These are phyloP conservation scores for Lathamus discolor DNA, from an alignment of 2,113 vertebrate species.

Conservation along the genomic window DNA sequence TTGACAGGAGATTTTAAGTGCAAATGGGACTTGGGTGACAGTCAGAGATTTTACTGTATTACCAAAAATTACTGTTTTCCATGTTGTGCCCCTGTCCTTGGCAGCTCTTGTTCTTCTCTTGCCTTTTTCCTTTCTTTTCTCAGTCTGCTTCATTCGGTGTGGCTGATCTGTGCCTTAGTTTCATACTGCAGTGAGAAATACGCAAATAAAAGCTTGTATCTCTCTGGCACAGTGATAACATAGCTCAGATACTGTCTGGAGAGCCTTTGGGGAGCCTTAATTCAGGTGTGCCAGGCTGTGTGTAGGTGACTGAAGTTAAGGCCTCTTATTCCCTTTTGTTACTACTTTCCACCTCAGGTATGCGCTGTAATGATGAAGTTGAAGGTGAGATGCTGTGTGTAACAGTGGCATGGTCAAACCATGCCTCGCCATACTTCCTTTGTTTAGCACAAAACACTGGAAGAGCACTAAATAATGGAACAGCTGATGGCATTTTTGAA, in stretches of 20 bases:
- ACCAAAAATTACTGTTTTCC: not conserved
- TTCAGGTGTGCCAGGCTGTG: not conserved
- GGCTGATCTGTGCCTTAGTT: not conserved
- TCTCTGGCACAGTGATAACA: not conserved
- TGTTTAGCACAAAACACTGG: not conserved
- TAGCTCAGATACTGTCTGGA: not conserved
- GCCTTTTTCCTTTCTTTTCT: not conserved
- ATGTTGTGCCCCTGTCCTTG: not conserved
- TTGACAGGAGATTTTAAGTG: not conserved
- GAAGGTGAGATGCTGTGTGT: not conserved
- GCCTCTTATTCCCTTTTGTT: not conserved
- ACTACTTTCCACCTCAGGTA: not conserved
- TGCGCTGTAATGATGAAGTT: not conserved
- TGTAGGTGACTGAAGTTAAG: not conserved
- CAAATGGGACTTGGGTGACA: not conserved
- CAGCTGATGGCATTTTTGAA: not conserved
- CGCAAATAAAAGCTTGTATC: not conserved
- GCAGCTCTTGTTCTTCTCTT: not conserved
- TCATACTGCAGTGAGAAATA: not conserved
- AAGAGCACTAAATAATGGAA: not conserved
- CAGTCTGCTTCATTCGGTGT: not conserved
- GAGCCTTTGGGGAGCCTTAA: not conserved
- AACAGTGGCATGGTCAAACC: not conserved
- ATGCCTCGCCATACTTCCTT: not conserved
- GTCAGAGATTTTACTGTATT: not conserved